Conservation (phyloP, 2,113 vertebrate genomes). For the Solea senegalensis region DNA sequence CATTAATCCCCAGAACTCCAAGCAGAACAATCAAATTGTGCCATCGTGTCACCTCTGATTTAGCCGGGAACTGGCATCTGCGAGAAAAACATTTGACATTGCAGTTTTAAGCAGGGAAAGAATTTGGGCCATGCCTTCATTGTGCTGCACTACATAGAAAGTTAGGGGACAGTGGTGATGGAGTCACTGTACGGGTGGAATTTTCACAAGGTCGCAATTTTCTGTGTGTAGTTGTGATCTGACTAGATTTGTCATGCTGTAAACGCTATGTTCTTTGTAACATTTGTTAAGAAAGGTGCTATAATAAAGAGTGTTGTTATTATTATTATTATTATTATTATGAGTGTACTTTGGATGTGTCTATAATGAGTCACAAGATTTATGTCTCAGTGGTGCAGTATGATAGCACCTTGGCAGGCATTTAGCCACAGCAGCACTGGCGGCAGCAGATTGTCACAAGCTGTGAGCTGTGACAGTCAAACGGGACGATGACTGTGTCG, state of each 20-base stretch:
- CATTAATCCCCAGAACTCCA: constrained; percentile 13
- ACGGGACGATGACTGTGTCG: constrained; percentile 45
- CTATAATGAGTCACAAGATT: constrained; percentile 27
- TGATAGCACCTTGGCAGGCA: constrained; percentile 44
- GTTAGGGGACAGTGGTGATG: background rate
- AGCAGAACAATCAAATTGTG: constrained; percentile 1
- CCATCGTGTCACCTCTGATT: constrained; percentile 26
- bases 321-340: background rate
- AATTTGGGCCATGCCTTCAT: constrained; percentile 34
- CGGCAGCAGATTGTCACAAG: background rate
- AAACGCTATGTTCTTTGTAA: background rate
- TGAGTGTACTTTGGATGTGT: constrained; percentile 15
- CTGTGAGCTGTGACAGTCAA: constrained; percentile 42
- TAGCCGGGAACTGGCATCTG: constrained; percentile 32
- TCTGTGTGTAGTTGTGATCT: constrained; percentile 1
- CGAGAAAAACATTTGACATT: constrained; percentile 34
- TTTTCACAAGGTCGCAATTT: constrained; percentile 11
- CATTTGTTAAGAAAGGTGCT: too few species aligned
- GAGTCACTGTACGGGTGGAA: background rate
- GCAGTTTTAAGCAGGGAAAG: constrained; percentile 32
- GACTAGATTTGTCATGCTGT: background rate
- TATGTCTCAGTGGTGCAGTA: constrained; percentile 25
- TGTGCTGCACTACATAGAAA: constrained; percentile 26
- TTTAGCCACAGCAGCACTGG: constrained; percentile 22
- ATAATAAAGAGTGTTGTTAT: too few species aligned